Evolutionary conservation across 2,797 vertebrate species (phyloP).

Genomic region (Allochrocebus solatus): DNA sequence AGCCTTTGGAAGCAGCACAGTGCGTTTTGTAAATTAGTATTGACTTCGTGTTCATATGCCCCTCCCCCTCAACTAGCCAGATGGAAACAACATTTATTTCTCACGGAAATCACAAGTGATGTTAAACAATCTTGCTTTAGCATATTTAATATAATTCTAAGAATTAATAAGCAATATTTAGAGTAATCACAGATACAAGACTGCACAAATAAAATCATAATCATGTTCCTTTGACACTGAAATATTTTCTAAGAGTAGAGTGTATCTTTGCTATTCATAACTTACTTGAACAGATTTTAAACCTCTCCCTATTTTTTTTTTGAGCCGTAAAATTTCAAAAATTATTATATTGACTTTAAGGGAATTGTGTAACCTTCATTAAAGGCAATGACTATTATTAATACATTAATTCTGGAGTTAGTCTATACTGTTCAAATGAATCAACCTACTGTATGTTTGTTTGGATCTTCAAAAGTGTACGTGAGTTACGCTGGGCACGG

Average conservation of each 20-base stretch:
- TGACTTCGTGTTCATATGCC: slow-evolving; percentile 46
- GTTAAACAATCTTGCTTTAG: slow-evolving; percentile 24
- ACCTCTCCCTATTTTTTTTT: background rate
- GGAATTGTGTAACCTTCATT: slow-evolving; percentile 47
- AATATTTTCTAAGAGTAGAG: background rate
- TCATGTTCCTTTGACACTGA: slow-evolving; percentile 41
- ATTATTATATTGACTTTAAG: slow-evolving; percentile 55
- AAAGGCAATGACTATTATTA: slow-evolving; percentile 51
- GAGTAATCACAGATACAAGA: slow-evolving; percentile 30
- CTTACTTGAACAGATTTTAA: slow-evolving; percentile 39
- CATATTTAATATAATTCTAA: slow-evolving; percentile 58
- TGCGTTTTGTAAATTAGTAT: slow-evolving; percentile 22
- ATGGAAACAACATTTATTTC: slow-evolving; percentile 58
- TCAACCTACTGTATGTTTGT: slow-evolving; percentile 28
- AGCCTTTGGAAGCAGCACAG: background rate
- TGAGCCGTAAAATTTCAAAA: slow-evolving; percentile 36
- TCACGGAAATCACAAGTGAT: slow-evolving; percentile 46
- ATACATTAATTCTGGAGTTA: slow-evolving; percentile 53
- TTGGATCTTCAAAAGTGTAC: slow-evolving; percentile 71
- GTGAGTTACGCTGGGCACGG: background rate
- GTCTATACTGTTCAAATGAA: slow-evolving; percentile 45
- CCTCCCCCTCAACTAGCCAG: slow-evolving; percentile 41
- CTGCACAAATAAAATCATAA: slow-evolving; percentile 61
- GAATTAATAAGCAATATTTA: slow-evolving; percentile 56
- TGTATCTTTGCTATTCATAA: background rate